Conservation (phyloP, 2,797 vertebrate genomes). For the Hoplostethus atlanticus region DNA sequence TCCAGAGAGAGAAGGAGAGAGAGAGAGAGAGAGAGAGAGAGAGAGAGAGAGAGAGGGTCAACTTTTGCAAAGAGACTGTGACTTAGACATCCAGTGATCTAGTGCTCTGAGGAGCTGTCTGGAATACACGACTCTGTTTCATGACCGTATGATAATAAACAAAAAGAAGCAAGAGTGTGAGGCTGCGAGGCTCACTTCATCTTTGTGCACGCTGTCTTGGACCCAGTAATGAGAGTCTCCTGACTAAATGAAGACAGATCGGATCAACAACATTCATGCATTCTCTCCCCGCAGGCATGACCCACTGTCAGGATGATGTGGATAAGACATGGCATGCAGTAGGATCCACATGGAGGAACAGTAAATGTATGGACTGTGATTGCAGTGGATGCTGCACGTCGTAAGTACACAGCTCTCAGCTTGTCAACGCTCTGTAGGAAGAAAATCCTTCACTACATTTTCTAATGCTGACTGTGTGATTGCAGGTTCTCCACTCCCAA, state of each 20-base stretch:
- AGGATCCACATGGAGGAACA: slow-evolving; percentile 71
- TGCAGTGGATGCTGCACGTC: slow-evolving; percentile 47
- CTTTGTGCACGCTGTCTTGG: slow-evolving; percentile 43
- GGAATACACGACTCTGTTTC: slow-evolving; percentile 36
- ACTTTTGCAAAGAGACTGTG: slow-evolving; percentile 47
- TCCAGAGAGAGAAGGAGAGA: slow-evolving; percentile 7
- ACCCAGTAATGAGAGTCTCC: slow-evolving; percentile 56
- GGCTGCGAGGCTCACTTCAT: slow-evolving; percentile 51
- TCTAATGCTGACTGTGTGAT: slow-evolving; percentile 30
- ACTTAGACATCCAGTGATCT: slow-evolving; percentile 50
- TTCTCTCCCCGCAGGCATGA: slow-evolving; percentile 43
- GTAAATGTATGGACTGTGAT: slow-evolving; percentile 49
- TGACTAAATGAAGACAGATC: slow-evolving; percentile 35
- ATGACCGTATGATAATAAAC: slow-evolving; percentile 43
- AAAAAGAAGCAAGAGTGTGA: slow-evolving; percentile 47
- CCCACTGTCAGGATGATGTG: slow-evolving; percentile 48
- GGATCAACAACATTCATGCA: slow-evolving; percentile 48
- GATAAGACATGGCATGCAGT: slow-evolving; percentile 59
- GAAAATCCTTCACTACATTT: background rate
- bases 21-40: slow-evolving; percentile 35
- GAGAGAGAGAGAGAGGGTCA: slow-evolving; percentile 29
- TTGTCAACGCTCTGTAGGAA: background rate
- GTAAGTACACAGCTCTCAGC: slow-evolving; percentile 50
- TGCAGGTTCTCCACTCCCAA: slow-evolving; percentile 50
- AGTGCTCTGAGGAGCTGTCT: slow-evolving; percentile 44